phyloP scores from a whole-genome alignment of 2,888 invertebrate genomes.

The Drosophila monieri region DNA sequence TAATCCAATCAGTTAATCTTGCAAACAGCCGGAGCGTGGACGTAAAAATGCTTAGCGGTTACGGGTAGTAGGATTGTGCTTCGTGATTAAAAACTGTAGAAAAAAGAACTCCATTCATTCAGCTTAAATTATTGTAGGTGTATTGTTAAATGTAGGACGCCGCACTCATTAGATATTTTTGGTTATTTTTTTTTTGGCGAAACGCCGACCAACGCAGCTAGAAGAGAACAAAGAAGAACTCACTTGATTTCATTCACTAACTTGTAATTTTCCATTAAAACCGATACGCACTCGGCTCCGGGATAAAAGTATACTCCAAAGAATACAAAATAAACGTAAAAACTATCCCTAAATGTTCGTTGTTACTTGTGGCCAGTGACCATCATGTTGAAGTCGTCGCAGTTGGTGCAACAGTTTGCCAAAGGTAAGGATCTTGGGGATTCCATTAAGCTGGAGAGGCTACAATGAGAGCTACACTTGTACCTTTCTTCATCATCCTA shows the following conservation, averaged over 20 bases:
- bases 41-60: constrained; percentile 46
- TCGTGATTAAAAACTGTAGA: constrained; percentile 19
- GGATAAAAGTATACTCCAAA: constrained; percentile 3
- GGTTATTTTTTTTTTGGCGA: neutral
- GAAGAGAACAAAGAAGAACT: neutral
- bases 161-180: constrained; percentile 3
- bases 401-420: constrained; percentile 66
- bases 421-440: constrained; percentile 65
- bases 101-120: constrained; percentile 2
- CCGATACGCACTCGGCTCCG: no score
- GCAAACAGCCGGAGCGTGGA: constrained; percentile 53
- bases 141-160: constrained; percentile 6
- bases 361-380: constrained; percentile 21
- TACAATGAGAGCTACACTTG: constrained; percentile 17
- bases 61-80: constrained; percentile 22
- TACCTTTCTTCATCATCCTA: constrained; percentile 1
- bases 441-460: constrained; percentile 18
- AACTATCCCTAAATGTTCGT: constrained; percentile 43
- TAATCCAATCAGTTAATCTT: constrained; percentile 67
- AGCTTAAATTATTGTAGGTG: constrained; percentile 13
- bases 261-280: constrained; percentile 7
- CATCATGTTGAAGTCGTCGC: constrained; percentile 78
- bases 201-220: neutral
- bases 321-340: constrained; percentile 23
- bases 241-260: constrained; percentile 13